Base-by-base conservation (phyloP, 2,888 invertebrate species). In the Tethea ocularis region DNA sequence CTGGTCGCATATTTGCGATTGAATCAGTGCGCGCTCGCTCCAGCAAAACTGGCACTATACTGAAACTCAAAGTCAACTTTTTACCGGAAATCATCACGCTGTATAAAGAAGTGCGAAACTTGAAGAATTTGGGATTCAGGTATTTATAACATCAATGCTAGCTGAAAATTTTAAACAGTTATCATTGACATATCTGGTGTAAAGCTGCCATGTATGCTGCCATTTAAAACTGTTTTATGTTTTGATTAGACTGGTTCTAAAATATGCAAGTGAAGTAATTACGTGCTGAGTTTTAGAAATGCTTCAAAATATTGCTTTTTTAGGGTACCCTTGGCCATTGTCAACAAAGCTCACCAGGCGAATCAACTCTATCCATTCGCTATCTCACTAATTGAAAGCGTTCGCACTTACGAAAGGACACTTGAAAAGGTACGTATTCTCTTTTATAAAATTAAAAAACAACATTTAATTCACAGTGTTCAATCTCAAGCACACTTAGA, bases 321-420 rank as follows among this genome's bases (percentile, higher is more conserved):
- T 88, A 96, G 99, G 71, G 98, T 99, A 38, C 99, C 99, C 1
- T 89, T 99, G 77, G 98, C 98, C 0, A 99, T 99, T 69, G 99
- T 99, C 33, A 99, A 99, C 92, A 99, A 99, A 87, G 99, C 99
- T 5, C 99, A 99, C 89, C 99, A 99, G 86, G 99, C 99, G 0
- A 99, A 99, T 88, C 98, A 99, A 84, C 95, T 99, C 15, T 99
- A 99, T 87, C 99, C 99, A 0, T 99, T 98, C 93, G 99, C 99
- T 20, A 99, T 99, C 77, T 99, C 99, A 0, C 94, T 99, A 67
- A 99, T 99, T 76, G 99, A 99, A 91, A 99, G 98, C 86, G 98
- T 99, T 38, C 95, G 98, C 68, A 99, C 99, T 0, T 99, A 99
- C 84, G 99, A 99, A 85, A 96, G 98, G 82, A 99, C 99, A 6